Percentiles rank a stretch among this genome's conserved stretches.
Conservation (phyloP, 2,797 vertebrate species). For the Cyclopterus lumpus region DNA sequence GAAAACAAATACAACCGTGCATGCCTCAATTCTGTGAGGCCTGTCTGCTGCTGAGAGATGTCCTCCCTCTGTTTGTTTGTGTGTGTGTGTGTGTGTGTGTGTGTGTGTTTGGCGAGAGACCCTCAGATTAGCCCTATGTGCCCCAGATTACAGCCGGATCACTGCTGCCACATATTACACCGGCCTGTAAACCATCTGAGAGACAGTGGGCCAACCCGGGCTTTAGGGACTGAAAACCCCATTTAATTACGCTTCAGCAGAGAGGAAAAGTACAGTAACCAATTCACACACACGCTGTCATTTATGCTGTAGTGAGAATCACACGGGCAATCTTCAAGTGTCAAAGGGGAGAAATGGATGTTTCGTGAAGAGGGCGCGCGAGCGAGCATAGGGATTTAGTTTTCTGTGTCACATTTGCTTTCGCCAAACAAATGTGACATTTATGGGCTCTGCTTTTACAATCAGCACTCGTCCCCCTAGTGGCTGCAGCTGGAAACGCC, state of each 20-base stretch:
- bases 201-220: conserved; percentile 56
- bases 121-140: conserved; percentile 79
- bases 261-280: conserved; percentile 73
- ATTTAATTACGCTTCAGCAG: conserved; percentile 79
- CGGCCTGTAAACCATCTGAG: conserved; percentile 52
- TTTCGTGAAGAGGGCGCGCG: conserved; percentile 16
- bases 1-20: conserved; percentile 8
- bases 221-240: conserved; percentile 73
- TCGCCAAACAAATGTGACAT: conserved; percentile 52
- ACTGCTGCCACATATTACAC: conserved; percentile 67
- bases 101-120: conserved; percentile 35
- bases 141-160: conserved; percentile 80
- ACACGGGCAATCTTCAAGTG: conserved; percentile 5
- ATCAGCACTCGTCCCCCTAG: conserved; percentile 27
- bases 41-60: conserved; percentile 23
- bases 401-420: conserved; percentile 33
- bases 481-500: conserved; percentile 43
- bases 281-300: conserved; percentile 52
- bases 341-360: conserved; percentile 20
- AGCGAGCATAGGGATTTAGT: background rate
- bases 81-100: background rate
- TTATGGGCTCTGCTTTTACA: conserved; percentile 12
- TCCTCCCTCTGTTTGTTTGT: conserved; percentile 14
- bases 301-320: conserved; percentile 22
- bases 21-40: conserved; percentile 12